A percentile compares a stretch with the other conserved stretches of the same genome.
These are phyloP conservation scores for Hydrozoanthus gracilis DNA, from an alignment of 92 coral and sea anemone species.

Conservation along the genomic window DNA sequence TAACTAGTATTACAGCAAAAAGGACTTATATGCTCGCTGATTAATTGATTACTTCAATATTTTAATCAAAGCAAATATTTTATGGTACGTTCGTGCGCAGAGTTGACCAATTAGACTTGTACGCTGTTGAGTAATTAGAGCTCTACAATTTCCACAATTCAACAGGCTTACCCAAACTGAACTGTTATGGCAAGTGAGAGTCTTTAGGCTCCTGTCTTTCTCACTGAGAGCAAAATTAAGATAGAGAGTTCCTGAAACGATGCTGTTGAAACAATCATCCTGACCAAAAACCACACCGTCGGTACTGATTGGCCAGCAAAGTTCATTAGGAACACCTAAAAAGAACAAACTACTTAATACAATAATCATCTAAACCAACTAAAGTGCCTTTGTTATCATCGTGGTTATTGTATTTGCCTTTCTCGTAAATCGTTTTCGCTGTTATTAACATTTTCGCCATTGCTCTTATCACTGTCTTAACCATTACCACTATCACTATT, in stretches of 20 bases:
- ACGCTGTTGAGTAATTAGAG: not conserved
- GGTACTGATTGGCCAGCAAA: slow-evolving; percentile 23
- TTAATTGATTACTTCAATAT: no score
- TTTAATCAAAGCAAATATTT: no score
- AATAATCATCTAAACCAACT: not conserved
- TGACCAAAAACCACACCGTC: slow-evolving; percentile 32
- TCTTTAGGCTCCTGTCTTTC: not conserved
- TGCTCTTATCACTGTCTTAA: no score
- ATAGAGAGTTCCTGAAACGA: slow-evolving; percentile 16
- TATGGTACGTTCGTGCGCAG: no score
- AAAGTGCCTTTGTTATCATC: not conserved
- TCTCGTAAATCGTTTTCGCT: no score
- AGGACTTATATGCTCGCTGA: no score
- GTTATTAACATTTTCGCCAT: no score
- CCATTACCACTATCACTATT: no score
- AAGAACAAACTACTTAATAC: not conserved
- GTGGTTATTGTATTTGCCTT: not conserved
- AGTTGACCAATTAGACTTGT: no score
- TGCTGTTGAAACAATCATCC: slow-evolving; percentile 44
- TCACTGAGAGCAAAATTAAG: not conserved
- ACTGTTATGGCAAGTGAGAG: slow-evolving; percentile 36
- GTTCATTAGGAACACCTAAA: slow-evolving; percentile 28
- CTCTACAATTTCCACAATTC: not conserved
- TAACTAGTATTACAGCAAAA: no score
- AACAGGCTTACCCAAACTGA: slow-evolving; percentile 19